Percentiles rank a stretch among this genome's conserved stretches.
These are phyloP conservation scores for Triplophysa rosa DNA, from an alignment of 2,113 vertebrate genomes.

Conservation along the genomic window DNA sequence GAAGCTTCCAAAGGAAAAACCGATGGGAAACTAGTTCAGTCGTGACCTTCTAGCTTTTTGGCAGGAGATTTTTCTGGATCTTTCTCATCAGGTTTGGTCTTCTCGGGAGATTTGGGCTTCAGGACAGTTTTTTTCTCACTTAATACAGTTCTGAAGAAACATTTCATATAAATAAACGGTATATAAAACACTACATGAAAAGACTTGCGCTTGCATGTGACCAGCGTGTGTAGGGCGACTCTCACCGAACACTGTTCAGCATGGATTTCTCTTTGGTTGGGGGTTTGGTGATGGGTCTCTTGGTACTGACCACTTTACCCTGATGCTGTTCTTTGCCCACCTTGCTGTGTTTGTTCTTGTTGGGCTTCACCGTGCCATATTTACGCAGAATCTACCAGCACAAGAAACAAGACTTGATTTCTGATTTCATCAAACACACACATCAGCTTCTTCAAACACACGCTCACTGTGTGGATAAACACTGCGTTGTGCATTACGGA, in stretches of 20 bases:
- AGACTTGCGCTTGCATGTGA: not conserved
- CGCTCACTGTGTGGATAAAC: too few species aligned
- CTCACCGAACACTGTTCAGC: constrained; percentile 91
- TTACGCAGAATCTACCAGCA: constrained; percentile 75
- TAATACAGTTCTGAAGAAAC: constrained; percentile 82
- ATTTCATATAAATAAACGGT: not conserved
- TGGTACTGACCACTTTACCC: constrained; percentile 94
- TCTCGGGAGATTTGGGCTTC: constrained; percentile 96
- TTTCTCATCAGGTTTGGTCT: constrained; percentile 92
- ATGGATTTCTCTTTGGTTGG: constrained; percentile 90
- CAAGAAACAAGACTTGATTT: not conserved
- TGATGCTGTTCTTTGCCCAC: constrained; percentile 94
- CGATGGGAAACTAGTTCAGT: too few species aligned
- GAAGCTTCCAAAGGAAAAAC: too few species aligned
- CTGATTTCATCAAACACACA: too few species aligned
- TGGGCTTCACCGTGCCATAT: constrained; percentile 88
- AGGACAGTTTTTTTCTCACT: constrained; percentile 95
- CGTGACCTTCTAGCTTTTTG: constrained; percentile 90
- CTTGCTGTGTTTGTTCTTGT: constrained; percentile 95
- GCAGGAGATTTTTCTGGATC: constrained; percentile 94
- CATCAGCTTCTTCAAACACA: too few species aligned
- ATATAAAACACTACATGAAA: too few species aligned
- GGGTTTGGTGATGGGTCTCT: constrained; percentile 89
- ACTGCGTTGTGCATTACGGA: too few species aligned
- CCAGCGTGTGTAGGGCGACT: not conserved